A percentile compares a stretch with the other conserved stretches of the same genome.
These are phyloP conservation scores for Halictus rubicundus DNA, from an alignment of 1,140 invertebrate genomes.

Conservation along the genomic window DNA sequence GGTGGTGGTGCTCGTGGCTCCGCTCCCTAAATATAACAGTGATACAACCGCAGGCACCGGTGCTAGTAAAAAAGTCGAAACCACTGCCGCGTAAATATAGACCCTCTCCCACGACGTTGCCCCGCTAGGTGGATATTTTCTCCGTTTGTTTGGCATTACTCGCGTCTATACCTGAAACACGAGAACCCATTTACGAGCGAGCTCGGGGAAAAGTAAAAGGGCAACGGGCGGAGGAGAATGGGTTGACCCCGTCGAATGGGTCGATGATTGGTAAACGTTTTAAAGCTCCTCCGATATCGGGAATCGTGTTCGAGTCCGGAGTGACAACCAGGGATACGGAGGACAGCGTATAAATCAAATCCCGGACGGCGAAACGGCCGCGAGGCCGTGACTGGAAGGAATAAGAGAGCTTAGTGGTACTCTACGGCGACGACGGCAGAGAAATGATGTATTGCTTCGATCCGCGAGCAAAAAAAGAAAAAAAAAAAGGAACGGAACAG, in stretches of 20 bases:
- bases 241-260: constrained; percentile 15
- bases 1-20: neutral
- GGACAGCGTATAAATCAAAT: constrained; percentile 57
- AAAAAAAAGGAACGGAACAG: neutral
- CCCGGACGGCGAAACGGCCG: constrained; percentile 20
- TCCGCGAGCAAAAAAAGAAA: constrained; percentile 42
- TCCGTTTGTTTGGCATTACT: constrained; percentile 59
- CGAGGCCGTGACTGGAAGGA: constrained; percentile 47
- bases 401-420: constrained; percentile 18
- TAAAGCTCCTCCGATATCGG: constrained; percentile 48
- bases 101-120: constrained; percentile 70
- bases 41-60: constrained; percentile 36
- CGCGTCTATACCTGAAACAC: constrained; percentile 45
- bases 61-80: constrained; percentile 54
- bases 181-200: constrained; percentile 49
- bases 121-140: constrained; percentile 50
- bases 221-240: neutral
- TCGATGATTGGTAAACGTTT: constrained; percentile 42
- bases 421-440: constrained; percentile 31
- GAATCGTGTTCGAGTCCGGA: constrained; percentile 35
- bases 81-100: constrained; percentile 70
- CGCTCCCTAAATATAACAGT: constrained; percentile 68
- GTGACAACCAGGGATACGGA: constrained; percentile 29
- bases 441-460: constrained; percentile 66
- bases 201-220: neutral